These are phyloP conservation scores for Papilio aristodemus DNA, from an alignment of 1,140 invertebrate species.

Conservation along the genomic window DNA sequence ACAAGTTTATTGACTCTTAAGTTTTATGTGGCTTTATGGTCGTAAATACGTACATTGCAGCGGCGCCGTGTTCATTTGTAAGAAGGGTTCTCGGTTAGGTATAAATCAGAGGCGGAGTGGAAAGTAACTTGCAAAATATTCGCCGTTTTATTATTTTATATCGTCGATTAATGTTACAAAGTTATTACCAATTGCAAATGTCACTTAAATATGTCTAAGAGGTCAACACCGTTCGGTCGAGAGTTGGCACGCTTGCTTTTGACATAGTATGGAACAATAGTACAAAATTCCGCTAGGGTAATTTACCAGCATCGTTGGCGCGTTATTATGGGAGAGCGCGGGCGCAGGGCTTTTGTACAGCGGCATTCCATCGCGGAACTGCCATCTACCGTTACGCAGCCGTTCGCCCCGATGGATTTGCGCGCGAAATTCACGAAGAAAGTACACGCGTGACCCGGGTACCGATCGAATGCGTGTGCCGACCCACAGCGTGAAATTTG, in stretches of 20 bases:
- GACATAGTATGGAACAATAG: conserved; percentile 13
- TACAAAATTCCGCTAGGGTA: not conserved
- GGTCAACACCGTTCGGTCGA: not conserved
- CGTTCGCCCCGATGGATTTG: conserved; percentile 65
- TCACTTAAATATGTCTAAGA: conserved; percentile 1
- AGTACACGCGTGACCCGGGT: conserved; percentile 71
- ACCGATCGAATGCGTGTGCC: conserved; percentile 61
- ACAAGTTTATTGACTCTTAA: conserved; percentile 33
- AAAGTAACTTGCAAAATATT: conserved; percentile 18
- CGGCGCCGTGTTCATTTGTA: conserved; percentile 18
- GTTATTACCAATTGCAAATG: not conserved
- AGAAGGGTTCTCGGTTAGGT: conserved; percentile 8
- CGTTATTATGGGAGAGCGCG: conserved; percentile 4
- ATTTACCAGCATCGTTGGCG: conserved; percentile 22
- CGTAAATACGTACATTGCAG: conserved; percentile 31
- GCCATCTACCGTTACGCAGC: conserved; percentile 69
- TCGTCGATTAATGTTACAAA: conserved; percentile 10
- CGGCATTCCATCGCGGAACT: conserved; percentile 63
- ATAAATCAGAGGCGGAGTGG: conserved; percentile 6
- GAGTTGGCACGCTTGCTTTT: not conserved
- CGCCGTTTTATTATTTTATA: conserved; percentile 1
- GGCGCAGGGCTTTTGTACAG: conserved; percentile 23
- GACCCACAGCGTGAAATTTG: conserved; percentile 45
- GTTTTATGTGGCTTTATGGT: conserved; percentile 31
- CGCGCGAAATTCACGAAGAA: conserved; percentile 77